A percentile compares a stretch with the other conserved stretches of the same genome.
These are phyloP conservation scores for Leptosomus discolor DNA, from an alignment of 2,113 vertebrate species.

Conservation along the genomic window DNA sequence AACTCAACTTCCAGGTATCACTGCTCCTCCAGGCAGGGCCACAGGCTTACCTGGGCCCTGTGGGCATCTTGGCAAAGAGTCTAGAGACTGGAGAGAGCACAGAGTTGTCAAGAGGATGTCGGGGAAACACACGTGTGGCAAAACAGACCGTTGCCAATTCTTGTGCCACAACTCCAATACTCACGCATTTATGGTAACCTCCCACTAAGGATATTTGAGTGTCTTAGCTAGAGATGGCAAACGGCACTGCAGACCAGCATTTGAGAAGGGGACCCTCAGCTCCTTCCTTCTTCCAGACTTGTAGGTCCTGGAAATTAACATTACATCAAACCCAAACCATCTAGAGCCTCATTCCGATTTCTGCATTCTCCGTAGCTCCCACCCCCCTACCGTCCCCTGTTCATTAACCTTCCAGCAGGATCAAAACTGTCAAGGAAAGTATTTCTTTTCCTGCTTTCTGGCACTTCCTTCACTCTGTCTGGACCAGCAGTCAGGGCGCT, in stretches of 20 bases:
- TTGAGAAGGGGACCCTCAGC: background rate
- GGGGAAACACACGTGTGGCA: background rate
- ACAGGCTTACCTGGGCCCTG: background rate
- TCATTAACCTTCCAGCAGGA: background rate
- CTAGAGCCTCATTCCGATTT: background rate
- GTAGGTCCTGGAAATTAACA: background rate
- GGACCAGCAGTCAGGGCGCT: background rate
- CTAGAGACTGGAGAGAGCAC: background rate
- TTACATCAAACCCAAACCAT: background rate
- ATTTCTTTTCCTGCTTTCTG: background rate
- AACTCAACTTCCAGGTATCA: background rate
- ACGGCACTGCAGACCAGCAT: background rate
- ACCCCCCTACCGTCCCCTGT: background rate
- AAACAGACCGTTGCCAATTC: background rate
- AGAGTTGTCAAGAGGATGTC: background rate
- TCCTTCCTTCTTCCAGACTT: background rate
- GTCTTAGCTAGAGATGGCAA: background rate
- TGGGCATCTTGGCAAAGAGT: background rate
- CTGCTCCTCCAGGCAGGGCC: background rate
- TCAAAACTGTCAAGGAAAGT: background rate
- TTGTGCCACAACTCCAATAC: background rate
- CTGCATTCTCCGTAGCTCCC: background rate
- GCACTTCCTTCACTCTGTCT: background rate
- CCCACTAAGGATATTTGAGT: background rate
- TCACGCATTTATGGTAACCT: background rate